Conservation (phyloP, 2,888 invertebrate genomes). For the Periphyllus acericola region DNA sequence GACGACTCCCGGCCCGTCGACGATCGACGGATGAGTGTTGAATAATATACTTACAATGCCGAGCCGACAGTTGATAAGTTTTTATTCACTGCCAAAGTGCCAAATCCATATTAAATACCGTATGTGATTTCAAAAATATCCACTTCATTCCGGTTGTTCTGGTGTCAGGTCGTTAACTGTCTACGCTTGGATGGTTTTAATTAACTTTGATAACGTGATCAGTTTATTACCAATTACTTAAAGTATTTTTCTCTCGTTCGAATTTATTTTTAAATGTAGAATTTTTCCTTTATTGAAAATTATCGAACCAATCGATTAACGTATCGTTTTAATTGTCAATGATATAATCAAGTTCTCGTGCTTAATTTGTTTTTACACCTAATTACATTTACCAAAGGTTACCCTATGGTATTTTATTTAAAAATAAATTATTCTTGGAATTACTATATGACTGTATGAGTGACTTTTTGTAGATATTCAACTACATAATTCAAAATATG, state of each 20-base stretch:
- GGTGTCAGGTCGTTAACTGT: neutral
- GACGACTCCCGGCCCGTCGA: neutral
- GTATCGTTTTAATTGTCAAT: neutral
- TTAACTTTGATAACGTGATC: slow-evolving; percentile 29
- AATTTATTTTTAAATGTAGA: slow-evolving; percentile 23
- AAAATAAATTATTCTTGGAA: neutral
- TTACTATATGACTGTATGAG: neutral
- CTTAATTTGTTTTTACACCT: neutral
- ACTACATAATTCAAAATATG: neutral
- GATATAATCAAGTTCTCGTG: neutral
- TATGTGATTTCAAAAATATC: neutral
- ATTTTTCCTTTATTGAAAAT: neutral
- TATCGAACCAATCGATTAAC: neutral
- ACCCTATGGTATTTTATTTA: neutral
- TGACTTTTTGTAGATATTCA: neutral
- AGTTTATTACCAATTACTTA: neutral
- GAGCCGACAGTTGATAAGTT: neutral
- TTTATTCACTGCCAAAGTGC: neutral
- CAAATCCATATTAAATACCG: neutral
- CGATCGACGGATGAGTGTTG: neutral
- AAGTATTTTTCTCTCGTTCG: neutral
- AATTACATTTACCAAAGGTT: neutral
- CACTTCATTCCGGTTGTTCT: neutral
- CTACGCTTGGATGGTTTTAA: neutral
- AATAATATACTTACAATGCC: neutral